Base-by-base conservation (phyloP, 2,113 vertebrate genomes). In the Petrocephalus microphthalmus region DNA sequence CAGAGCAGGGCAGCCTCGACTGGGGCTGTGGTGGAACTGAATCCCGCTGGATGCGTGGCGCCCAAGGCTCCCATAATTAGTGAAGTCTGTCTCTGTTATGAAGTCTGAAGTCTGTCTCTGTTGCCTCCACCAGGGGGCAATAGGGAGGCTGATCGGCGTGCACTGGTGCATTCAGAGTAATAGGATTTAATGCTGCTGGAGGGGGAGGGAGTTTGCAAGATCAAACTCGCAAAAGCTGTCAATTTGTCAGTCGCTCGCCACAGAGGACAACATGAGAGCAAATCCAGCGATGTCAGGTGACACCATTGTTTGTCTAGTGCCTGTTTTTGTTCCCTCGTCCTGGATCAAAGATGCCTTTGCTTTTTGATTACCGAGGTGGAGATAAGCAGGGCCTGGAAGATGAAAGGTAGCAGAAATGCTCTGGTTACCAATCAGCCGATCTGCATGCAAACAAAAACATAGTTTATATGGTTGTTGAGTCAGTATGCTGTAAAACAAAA, bases 1-100 rank as follows among this genome's bases (percentile, higher is more conserved):
- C 49, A 17, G 15, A 94, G 74, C 71, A 83, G 84, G 22, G 47
- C 85, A 0, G 64, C 57, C n/a, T 67, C 88, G 19, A 67, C 45
- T 45, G 74, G 85, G 49, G 67, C 71, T 20, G 52, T 82, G 67
- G 87, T 88, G 71, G 87, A 88, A 71, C 49, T 51, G 51, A 88
- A 88, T 25, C 52, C 87, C 20, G 15, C 71, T 22, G 74, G 71
- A n/a, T 37, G 19, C 2, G 52, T 22, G 47, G 71, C 67, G 19
- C 52, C 15, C 0, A n/a, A 64, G 86, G 67, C 51, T 29, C 67
- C 87, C 67, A 81, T 88, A 67, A 88, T 82, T 13, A 17, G 51
- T 10, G 1, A 56, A 53, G 57, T 81, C 67, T 4, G 20, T 10
- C 47, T 2, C 49, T 74, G 87, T 33, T 81, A 87, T 29, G n/a